Conservation (phyloP, 1,140 invertebrate species). For the Bombyx mandarina region DNA sequence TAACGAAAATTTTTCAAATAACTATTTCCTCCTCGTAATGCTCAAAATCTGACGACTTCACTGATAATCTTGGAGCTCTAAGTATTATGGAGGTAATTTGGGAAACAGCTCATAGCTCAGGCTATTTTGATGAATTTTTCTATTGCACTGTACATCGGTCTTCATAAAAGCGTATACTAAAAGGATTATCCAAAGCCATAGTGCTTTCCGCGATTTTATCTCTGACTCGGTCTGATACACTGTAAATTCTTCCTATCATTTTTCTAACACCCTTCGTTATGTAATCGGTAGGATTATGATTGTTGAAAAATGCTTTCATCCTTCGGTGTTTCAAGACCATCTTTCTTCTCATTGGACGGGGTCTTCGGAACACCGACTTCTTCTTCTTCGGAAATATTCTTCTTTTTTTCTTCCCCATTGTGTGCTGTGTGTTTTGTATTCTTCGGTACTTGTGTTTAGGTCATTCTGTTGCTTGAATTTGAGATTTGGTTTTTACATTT, state of each 20-base stretch:
- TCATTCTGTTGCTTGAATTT: background rate
- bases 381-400: constrained; percentile 42
- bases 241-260: constrained; percentile 41
- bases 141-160: constrained; percentile 40
- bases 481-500: background rate
- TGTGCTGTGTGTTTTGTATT: background rate
- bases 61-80: too few relatives aligned
- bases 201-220: constrained; percentile 46
- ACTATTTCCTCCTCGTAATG: too few relatives aligned
- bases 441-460: background rate
- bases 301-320: constrained; percentile 44
- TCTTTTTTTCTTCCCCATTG: constrained; percentile 34
- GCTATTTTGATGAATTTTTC: too few relatives aligned
- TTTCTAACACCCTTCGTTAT: constrained; percentile 30
- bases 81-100: too few relatives aligned
- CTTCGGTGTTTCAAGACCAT: constrained; percentile 37
- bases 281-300: constrained; percentile 27
- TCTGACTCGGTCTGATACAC: constrained; percentile 38
- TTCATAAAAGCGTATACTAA: constrained; percentile 45
- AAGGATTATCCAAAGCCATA: constrained; percentile 41
- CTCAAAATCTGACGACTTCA: too few relatives aligned
- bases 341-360: constrained; percentile 44
- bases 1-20: too few relatives aligned
- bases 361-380: constrained; percentile 42
- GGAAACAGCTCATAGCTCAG: too few relatives aligned